These are phyloP conservation scores for Laodelphax striatellus DNA, from an alignment of 1,140 invertebrate genomes.

Conservation along the genomic window DNA sequence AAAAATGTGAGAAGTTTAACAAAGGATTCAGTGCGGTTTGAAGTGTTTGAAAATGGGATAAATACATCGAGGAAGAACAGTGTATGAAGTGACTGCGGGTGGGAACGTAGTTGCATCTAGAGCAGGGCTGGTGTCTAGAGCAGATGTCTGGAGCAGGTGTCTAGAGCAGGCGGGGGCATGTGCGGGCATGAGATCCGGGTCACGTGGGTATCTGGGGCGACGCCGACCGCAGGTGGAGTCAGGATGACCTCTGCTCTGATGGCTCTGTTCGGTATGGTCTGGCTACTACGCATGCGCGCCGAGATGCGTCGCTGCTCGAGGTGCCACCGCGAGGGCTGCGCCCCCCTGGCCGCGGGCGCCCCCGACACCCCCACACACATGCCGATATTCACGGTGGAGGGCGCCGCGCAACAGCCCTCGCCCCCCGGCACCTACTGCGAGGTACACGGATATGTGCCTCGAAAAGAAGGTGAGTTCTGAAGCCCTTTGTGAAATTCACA, in stretches of 20 bases:
- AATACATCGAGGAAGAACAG: no score
- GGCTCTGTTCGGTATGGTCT: conserved; percentile 76
- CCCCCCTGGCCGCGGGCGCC: background rate
- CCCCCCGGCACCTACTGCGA: conserved; percentile 41
- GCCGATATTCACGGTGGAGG: conserved; percentile 16
- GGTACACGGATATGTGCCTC: conserved; percentile 43
- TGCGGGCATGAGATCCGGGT: conserved; percentile 8
- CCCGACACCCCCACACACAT: conserved; percentile 25
- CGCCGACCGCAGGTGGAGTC: background rate
- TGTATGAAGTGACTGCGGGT: no score
- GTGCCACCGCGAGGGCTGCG: conserved; percentile 36
- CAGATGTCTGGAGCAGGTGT: background rate
- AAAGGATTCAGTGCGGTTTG: no score
- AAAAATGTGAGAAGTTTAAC: no score
- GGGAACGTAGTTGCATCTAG: no score
- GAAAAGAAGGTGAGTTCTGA: conserved; percentile 38
- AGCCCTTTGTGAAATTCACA: no score
- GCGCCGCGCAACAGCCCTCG: conserved; percentile 14
- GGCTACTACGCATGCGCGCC: conserved; percentile 61
- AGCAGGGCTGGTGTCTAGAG: background rate
- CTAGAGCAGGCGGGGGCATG: conserved; percentile 6
- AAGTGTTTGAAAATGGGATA: no score
- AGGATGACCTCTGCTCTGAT: conserved; percentile 30
- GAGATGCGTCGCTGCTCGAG: conserved; percentile 59
- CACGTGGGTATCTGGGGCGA: background rate